Conservation (phyloP, 2,888 invertebrate species). For the Drosophila imparisetae region DNA sequence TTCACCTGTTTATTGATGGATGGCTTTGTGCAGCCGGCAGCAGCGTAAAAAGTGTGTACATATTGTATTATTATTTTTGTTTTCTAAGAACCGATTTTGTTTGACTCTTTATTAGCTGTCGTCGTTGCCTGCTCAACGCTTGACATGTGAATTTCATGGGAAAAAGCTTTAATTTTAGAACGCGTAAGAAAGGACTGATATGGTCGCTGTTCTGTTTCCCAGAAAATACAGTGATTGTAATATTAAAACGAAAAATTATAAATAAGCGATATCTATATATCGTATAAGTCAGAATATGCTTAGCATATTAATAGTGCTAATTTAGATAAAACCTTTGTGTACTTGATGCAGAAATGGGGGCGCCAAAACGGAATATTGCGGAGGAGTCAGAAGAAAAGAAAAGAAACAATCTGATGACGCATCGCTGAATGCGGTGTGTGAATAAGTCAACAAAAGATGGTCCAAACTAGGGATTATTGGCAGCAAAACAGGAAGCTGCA, state of each 20-base stretch:
- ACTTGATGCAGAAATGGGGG: background rate
- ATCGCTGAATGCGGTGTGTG: background rate
- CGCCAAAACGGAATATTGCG: background rate
- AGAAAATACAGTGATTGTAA: conserved; percentile 36
- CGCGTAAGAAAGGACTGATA: conserved; percentile 9
- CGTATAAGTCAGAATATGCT: background rate
- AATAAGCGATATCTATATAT: background rate
- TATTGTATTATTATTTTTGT: background rate
- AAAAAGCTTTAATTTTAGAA: conserved; percentile 42
- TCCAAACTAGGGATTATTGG: background rate
- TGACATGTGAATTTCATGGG: conserved; percentile 41
- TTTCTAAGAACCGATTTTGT: conserved; percentile 40
- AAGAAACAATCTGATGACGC: conserved; percentile 14
- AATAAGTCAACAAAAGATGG: conserved; percentile 13
- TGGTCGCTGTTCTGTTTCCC: conserved; percentile 21
- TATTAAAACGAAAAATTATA: background rate
- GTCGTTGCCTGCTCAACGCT: conserved; percentile 8
- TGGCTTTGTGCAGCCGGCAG: background rate
- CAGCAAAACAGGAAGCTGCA: background rate
- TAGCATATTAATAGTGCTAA: background rate
- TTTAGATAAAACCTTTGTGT: background rate
- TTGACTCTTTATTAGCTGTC: conserved; percentile 7
- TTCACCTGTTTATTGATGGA: background rate
- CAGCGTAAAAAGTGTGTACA: background rate
- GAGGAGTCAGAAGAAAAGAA: conserved; percentile 12